A percentile compares a stretch with the other conserved stretches of the same genome.
These are phyloP conservation scores for Rhegmatorhina hoffmannsi DNA, from an alignment of 2,113 vertebrate species.

Conservation along the genomic window DNA sequence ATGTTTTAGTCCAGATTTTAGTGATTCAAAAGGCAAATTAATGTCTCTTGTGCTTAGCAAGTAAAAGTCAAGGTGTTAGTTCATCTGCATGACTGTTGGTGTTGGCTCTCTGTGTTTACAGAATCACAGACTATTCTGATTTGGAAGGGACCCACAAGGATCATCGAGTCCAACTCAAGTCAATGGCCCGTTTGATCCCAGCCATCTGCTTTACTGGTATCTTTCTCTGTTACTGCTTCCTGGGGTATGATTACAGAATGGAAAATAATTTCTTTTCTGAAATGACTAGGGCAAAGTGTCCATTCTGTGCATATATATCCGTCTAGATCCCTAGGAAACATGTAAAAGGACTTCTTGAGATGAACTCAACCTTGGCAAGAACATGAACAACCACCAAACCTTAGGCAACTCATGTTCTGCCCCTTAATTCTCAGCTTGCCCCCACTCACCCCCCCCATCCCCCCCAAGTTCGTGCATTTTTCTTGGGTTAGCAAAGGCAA, in stretches of 20 bases:
- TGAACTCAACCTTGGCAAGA: not conserved
- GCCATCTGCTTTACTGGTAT: not conserved
- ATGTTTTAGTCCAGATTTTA: not conserved
- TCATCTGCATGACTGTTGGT: not conserved
- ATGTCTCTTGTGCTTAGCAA: not conserved
- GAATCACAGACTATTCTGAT: too few relatives aligned
- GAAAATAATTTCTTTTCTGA: not conserved
- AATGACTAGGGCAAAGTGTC: not conserved
- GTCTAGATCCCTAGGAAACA: not conserved
- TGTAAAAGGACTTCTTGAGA: not conserved
- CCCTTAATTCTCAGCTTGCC: not conserved
- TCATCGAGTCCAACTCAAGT: too few relatives aligned
- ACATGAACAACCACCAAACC: not conserved
- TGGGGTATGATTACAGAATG: not conserved
- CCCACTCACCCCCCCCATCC: too few relatives aligned
- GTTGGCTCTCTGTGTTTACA: not conserved
- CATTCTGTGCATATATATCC: not conserved
- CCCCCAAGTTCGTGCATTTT: not conserved
- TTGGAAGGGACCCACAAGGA: too few relatives aligned
- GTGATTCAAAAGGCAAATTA: not conserved
- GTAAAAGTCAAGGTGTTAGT: not conserved
- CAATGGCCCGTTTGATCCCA: not conserved
- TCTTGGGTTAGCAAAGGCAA: not conserved
- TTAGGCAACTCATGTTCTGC: not conserved
- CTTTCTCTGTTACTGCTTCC: not conserved